These are phyloP conservation scores for Gopherus flavomarginatus DNA, from an alignment of 2,113 vertebrate species.

Conservation along the genomic window DNA sequence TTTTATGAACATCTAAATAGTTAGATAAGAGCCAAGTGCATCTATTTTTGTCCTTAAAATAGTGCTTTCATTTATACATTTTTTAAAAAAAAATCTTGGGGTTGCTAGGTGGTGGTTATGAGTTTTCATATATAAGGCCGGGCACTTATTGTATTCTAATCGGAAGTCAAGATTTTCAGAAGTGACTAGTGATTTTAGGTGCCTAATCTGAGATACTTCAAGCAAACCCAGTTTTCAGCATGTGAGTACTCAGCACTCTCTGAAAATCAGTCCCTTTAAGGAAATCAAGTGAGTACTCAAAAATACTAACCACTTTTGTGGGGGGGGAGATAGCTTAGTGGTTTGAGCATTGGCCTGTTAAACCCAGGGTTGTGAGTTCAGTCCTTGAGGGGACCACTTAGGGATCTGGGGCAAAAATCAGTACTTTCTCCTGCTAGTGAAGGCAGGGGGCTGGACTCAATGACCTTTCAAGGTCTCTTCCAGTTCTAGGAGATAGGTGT, in stretches of 20 bases:
- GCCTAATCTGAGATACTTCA: neutral
- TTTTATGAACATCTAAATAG: constrained; percentile 49
- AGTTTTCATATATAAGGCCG: neutral
- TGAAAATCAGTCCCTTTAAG: neutral
- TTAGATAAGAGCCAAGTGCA: constrained; percentile 42
- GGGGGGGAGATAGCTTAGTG: too few species aligned
- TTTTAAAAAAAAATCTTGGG: constrained; percentile 31
- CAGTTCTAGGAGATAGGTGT: too few species aligned
- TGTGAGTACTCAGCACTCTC: neutral
- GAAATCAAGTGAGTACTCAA: constrained; percentile 7
- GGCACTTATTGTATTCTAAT: neutral
- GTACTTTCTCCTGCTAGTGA: too few species aligned
- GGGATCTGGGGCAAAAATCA: too few species aligned
- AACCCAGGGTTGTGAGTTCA: too few species aligned
- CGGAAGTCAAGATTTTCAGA: constrained; percentile 14
- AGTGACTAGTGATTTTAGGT: neutral
- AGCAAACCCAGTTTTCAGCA: neutral
- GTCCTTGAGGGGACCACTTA: too few species aligned
- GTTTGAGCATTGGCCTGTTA: too few species aligned
- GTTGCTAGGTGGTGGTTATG: neutral
- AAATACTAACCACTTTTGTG: neutral
- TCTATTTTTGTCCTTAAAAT: constrained; percentile 34
- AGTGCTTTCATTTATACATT: neutral
- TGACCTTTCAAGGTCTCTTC: too few species aligned
- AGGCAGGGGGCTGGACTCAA: too few species aligned